Evolutionary conservation across 2,888 invertebrate species (phyloP), one percentile per base, ranked within the genome.

Genomic region (Diarsia rubi): DNA sequence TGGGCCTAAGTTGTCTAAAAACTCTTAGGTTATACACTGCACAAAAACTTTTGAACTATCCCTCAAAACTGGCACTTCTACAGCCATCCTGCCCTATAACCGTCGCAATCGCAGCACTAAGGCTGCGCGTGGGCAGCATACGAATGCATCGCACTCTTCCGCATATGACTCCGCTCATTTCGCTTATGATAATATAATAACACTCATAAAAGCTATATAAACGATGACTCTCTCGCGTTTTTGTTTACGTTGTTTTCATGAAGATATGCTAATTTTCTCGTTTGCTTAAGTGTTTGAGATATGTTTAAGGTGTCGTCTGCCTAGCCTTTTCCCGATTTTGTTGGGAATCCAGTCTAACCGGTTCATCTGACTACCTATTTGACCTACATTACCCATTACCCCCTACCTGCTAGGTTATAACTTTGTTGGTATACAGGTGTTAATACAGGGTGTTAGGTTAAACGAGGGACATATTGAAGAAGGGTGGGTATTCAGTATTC

Each of bases 161-260:
- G 88, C 82, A 77, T 90, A 87, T 90, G 90, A 90, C 86, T 89
- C 83, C 81, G 78, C 82, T 84, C 74, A 85, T 83, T 84, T 84
- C 78, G 80, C 83, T 81, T 79, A 85, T 83, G 88, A 87, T 86
- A 88, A 87, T 87, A 87, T 86, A 88, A 87, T 86, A 87, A 82
- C 87, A 85, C 86, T 85, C 88, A 74, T 88, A 88, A 86, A 87
- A 84, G 84, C 70, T 65, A 67, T 65, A 78, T 84, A 84, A 84
- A 86, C 79, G 86, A 84, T 88, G 83, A 88, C 73, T 84, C 69
- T 77, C 24, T 66, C 52, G 72, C 60, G 63, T 76, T 82, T 82
- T 75, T 85, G 74, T 83, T 75, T 75, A 75, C 76, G 21, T 70
- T 84, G 67, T 73, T 66, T 65, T 67, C 54, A 59, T 47, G 64